phyloP scores from a whole-genome alignment of 2,113 vertebrate species.

The Gymnogyps californianus region DNA sequence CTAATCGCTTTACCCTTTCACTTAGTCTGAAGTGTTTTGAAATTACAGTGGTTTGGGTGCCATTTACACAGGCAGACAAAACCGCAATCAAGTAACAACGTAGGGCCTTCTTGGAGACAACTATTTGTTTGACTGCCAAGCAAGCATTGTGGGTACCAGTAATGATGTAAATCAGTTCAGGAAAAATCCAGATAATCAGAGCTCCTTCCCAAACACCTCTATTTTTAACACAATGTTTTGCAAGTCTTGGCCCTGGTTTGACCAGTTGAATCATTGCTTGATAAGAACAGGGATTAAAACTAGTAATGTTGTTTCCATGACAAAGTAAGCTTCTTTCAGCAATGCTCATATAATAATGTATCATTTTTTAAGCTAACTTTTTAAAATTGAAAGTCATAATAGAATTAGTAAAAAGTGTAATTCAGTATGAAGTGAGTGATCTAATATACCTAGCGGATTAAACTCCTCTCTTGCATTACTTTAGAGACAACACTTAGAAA shows the following conservation, averaged over 20 bases:
- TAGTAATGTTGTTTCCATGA: background rate
- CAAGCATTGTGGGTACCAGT: background rate
- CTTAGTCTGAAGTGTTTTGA: background rate
- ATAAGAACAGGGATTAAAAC: background rate
- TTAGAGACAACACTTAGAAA: background rate
- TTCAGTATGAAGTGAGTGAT: background rate
- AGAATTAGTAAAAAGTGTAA: background rate
- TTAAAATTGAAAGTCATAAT: background rate
- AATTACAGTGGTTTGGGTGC: background rate
- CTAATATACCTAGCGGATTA: background rate
- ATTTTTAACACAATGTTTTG: background rate
- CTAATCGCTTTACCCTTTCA: background rate
- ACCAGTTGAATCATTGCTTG: background rate
- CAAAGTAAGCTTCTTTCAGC: background rate
- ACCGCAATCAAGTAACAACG: accelerated
- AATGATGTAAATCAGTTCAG: background rate
- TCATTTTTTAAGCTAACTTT: background rate
- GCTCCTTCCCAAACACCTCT: background rate
- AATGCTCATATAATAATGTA: background rate
- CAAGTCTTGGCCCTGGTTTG: background rate
- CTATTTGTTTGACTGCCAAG: background rate
- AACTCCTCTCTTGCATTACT: background rate
- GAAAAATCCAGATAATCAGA: background rate
- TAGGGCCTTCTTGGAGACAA: background rate
- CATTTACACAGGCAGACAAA: background rate